Conservation (phyloP, 2,113 vertebrate species). For the Odontophorus gujanensis region DNA sequence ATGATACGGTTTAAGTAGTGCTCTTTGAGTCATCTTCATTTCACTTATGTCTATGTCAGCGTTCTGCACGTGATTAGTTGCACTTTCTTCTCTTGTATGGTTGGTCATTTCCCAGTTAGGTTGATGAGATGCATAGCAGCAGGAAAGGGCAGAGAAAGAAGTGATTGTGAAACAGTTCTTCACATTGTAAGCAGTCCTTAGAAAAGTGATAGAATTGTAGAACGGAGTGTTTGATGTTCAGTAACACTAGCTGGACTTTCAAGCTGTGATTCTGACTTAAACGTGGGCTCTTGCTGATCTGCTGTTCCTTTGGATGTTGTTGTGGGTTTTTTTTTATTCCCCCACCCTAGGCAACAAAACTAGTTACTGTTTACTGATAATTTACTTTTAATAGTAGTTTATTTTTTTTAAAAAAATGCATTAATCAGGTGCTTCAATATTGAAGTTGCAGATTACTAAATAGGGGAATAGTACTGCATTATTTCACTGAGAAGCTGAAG, state of each 20-base stretch:
- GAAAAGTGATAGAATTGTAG: not conserved
- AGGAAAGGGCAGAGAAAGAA: not conserved
- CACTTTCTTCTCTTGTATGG: not conserved
- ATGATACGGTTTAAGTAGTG: not conserved
- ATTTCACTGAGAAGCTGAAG: constrained; percentile 7
- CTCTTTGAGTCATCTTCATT: not conserved
- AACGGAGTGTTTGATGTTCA: not conserved
- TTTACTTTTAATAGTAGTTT: not conserved
- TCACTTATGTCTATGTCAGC: not conserved
- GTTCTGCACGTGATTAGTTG: not conserved
- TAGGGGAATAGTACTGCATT: not conserved
- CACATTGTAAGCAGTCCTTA: not conserved
- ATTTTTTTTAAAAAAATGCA: not conserved
- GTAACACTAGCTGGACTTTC: not conserved
- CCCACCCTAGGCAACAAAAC: not conserved
- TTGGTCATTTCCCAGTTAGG: not conserved
- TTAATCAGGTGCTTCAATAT: not conserved
- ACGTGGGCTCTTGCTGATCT: not conserved
- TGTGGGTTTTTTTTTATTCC: not conserved
- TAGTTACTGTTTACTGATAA: not conserved
- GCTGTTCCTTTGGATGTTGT: not conserved
- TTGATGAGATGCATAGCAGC: not conserved
- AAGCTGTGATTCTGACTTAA: not conserved
- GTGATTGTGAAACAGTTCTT: not conserved
- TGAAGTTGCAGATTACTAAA: not conserved